A percentile compares a stretch with the other conserved stretches of the same genome.
phyloP scores from a whole-genome alignment of 2,797 vertebrate species.

The Adrianichthys oophorus region DNA sequence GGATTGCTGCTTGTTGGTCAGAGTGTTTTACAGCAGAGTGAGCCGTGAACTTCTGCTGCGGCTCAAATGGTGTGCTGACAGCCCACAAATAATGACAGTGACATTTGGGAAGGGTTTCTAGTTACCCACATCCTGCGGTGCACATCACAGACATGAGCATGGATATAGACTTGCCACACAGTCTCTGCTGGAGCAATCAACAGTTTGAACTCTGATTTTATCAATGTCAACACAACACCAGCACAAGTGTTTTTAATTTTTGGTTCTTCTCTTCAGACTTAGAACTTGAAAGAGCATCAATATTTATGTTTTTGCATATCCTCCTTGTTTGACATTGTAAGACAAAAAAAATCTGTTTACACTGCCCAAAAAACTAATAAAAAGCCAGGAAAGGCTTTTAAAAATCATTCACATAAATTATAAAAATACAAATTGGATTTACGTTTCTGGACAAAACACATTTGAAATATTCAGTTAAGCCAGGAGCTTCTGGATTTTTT shows the following conservation, averaged over 20 bases:
- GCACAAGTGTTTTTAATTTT: too few species aligned
- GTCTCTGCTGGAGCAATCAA: constrained; percentile 13
- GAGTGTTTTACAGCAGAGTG: constrained; percentile 30
- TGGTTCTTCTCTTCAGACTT: too few species aligned
- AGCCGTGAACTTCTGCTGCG: constrained; percentile 43
- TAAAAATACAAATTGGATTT: too few species aligned
- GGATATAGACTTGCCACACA: constrained; percentile 52
- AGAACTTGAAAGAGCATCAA: too few species aligned
- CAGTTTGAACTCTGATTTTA: constrained; percentile 24
- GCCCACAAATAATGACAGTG: constrained; percentile 65
- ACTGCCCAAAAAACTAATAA: too few species aligned
- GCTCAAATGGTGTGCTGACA: constrained; percentile 65
- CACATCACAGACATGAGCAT: constrained; percentile 51
- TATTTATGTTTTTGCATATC: too few species aligned
- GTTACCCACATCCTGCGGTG: constrained; percentile 65
- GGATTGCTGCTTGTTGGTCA: constrained; percentile 35
- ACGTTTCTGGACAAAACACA: too few species aligned
- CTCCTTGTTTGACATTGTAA: too few species aligned
- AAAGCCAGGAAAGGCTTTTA: too few species aligned
- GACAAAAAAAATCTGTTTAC: too few species aligned
- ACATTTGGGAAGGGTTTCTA: constrained; percentile 72
- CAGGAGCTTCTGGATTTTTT: constrained; percentile 14
- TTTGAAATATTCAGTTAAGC: constrained; percentile 23
- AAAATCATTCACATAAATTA: too few species aligned
- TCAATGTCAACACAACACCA: constrained; percentile 11